Evolutionary conservation across 1,140 invertebrate species (phyloP).

Genomic region (Choristoneura fumiferana): DNA sequence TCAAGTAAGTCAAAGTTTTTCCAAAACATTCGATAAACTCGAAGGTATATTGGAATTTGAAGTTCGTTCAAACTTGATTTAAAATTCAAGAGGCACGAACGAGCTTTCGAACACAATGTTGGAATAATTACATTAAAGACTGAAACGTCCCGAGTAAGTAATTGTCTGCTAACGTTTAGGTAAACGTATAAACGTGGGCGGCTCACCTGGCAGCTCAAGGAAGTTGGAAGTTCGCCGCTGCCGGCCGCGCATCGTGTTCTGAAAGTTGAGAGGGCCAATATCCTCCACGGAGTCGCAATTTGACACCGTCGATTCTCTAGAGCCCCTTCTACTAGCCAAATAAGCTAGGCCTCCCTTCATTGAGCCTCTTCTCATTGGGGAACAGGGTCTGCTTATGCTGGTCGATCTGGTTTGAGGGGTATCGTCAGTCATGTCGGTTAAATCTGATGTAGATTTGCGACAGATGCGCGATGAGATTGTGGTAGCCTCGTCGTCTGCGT

Average conservation of each 20-base stretch:
- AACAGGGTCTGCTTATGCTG: slow-evolving; percentile 80
- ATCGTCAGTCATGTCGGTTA: slow-evolving; percentile 83
- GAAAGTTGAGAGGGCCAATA: slow-evolving; percentile 88
- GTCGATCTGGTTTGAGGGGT: slow-evolving; percentile 81
- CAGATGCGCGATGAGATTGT: slow-evolving; percentile 71
- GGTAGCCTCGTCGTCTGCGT: slow-evolving; percentile 64
- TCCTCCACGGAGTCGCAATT: slow-evolving; percentile 85
- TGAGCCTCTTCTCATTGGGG: slow-evolving; percentile 79
- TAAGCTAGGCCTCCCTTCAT: slow-evolving; percentile 86
- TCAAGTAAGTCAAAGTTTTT: slow-evolving; percentile 1
- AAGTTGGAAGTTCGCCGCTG: slow-evolving; percentile 91
- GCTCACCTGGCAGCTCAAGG: slow-evolving; percentile 89
- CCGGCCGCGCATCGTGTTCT: slow-evolving; percentile 84
- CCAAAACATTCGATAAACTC: not conserved
- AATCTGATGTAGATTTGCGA: slow-evolving; percentile 86
- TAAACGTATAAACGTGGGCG: not conserved
- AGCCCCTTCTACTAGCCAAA: slow-evolving; percentile 86
- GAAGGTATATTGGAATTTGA: not conserved
- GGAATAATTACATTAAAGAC: not conserved
- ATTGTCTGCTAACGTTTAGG: not conserved
- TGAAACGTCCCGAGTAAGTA: not conserved
- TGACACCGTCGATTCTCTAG: slow-evolving; percentile 81
- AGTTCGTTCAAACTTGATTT: not conserved
- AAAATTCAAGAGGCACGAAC: not conserved
- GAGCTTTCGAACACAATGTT: not conserved